phyloP scores from a whole-genome alignment of 2,113 vertebrate genomes.

The Lagopus muta region DNA sequence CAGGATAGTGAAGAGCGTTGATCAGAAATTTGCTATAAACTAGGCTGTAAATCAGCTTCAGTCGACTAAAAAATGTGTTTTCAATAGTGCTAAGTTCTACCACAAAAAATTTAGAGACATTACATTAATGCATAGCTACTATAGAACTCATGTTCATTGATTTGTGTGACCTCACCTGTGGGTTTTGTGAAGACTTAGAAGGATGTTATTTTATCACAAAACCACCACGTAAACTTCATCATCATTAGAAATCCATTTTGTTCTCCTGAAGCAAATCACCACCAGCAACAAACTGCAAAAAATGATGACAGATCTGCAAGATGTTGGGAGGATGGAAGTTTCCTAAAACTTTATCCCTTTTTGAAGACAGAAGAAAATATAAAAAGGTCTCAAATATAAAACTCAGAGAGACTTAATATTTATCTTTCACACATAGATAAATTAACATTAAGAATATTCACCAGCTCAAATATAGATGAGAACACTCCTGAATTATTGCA shows the following conservation, averaged over 20 bases:
- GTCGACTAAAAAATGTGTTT: background rate
- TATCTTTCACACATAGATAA: background rate
- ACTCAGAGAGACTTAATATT: background rate
- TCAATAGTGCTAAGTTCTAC: background rate
- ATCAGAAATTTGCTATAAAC: background rate
- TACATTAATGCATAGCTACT: background rate
- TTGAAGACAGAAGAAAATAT: background rate
- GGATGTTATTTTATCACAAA: background rate
- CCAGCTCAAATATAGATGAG: background rate
- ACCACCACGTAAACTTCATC: background rate
- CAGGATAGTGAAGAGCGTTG: background rate
- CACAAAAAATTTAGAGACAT: background rate
- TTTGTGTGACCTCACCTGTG: background rate
- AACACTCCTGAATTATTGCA: background rate
- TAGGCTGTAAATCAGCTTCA: background rate
- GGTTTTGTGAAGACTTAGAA: background rate
- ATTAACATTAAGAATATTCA: background rate
- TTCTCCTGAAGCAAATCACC: background rate
- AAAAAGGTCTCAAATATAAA: background rate
- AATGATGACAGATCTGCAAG: background rate
- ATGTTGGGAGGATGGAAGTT: accelerated
- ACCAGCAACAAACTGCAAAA: background rate
- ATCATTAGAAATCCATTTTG: background rate
- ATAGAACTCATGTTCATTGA: background rate
- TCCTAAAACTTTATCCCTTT: background rate